Conservation (phyloP, 2,797 vertebrate genomes). For the Sylvia borin region DNA sequence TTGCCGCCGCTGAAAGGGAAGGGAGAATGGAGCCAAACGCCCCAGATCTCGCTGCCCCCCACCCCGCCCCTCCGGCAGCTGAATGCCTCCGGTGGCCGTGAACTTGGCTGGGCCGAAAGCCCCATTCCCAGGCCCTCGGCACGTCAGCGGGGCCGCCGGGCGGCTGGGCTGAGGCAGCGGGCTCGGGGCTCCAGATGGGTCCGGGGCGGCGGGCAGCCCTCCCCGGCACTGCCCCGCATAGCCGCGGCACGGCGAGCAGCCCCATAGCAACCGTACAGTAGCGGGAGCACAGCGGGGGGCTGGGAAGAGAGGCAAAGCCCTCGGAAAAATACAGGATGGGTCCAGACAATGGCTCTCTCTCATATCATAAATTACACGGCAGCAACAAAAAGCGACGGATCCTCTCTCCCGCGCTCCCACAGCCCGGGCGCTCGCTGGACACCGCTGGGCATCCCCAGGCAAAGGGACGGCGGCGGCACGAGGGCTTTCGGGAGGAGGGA, state of each 20-base stretch:
- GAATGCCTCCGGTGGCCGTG: conserved; percentile 67
- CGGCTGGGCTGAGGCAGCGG: conserved; percentile 34
- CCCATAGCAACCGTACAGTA: conserved; percentile 80
- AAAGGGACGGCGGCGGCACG: rapidly evolving
- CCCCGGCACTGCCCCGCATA: conserved; percentile 53
- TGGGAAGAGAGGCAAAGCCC: conserved; percentile 72
- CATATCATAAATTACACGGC: conserved; percentile 67
- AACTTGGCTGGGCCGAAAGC: conserved; percentile 60
- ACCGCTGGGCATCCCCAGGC: background rate
- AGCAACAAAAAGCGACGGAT: background rate
- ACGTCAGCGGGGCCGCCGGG: conserved; percentile 51
- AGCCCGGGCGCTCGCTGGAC: background rate
- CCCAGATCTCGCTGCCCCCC: background rate
- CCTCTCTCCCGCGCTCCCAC: background rate
- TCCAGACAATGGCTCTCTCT: conserved; percentile 35
- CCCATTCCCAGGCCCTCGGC: conserved; percentile 73
- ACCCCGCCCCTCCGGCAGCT: background rate
- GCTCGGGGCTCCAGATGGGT: conserved; percentile 64
- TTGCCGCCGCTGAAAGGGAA: conserved; percentile 50
- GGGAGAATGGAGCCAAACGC: conserved; percentile 64
- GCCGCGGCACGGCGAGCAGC: conserved; percentile 50
- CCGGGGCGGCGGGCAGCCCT: background rate
- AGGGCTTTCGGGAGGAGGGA: background rate
- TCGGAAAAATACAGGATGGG: conserved; percentile 61
- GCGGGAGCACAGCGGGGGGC: conserved; percentile 62